Evolutionary conservation across 1,140 invertebrate genomes (phyloP), one percentile per base, ranked within the genome.

Genomic region (Atta cephalotes): DNA sequence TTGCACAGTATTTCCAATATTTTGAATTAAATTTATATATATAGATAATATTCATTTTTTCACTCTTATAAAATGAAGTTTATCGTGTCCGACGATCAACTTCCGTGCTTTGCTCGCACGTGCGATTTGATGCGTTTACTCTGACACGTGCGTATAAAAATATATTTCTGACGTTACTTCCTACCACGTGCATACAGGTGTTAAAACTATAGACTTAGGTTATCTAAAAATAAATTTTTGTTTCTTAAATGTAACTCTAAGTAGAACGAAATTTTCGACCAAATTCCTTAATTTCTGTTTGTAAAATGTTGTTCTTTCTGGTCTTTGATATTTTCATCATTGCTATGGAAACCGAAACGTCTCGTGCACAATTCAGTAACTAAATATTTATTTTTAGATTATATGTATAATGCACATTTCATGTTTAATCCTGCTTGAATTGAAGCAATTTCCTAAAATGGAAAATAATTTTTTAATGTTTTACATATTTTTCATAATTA

Each of bases 161-260:
- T 35, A 92, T 92, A 90, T 89, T 76, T 79, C 70, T 90, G 90
- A 63, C 88, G 88, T 92, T 80, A 93, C 92, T 94, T 94, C 94
- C 94, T 92, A 94, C 89, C 94, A 95, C 94, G 93, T 95, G 94
- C 81, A 74, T 66, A 76, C 93, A 94, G 92, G 93, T 94, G 31
- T 9, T 35, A 49, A 53, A 7, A 53, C 4, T 25, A 12, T 18
- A 58, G 2, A 7, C 16, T 62, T 77, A 25, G 28, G 28, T 51
- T 21, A 1, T 35, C 39, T 14, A 77, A 9, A 21, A 78, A 62
- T 45, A 53, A 49, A 70, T 31, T 56, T 58, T 31, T 18, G 3
- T 16, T 74, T 31, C 4, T 56, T 21, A 35, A 56, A 28, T 49
- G 14, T 51, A 70, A 18, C 14, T 25, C 39, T 28, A 14, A 25